Conservation (phyloP, 2,113 vertebrate species). For the Hyperopisus bebe region DNA sequence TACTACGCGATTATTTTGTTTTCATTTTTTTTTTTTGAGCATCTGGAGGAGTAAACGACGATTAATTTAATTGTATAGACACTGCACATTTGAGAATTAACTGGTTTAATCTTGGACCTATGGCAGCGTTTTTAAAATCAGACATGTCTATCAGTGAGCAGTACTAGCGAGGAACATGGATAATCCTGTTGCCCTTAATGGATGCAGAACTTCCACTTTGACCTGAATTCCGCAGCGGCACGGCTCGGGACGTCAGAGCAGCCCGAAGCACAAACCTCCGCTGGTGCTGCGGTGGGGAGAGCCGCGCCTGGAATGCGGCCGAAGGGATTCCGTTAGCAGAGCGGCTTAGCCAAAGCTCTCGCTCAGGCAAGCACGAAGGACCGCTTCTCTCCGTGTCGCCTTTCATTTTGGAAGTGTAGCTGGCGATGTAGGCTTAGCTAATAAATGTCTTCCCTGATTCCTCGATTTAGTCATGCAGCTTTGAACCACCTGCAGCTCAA, state of each 20-base stretch:
- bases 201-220: neutral
- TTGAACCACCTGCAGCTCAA: too few relatives aligned
- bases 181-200: neutral
- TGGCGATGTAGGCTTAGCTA: neutral
- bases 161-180: neutral
- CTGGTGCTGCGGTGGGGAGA: too few relatives aligned
- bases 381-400: neutral
- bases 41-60: neutral
- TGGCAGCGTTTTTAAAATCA: neutral
- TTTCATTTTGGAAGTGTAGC: neutral
- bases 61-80: neutral
- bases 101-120: neutral
- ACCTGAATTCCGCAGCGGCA: neutral
- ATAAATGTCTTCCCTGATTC: neutral
- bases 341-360: neutral
- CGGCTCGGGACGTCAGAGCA: neutral
- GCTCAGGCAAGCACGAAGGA: neutral
- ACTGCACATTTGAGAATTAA: neutral
- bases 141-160: neutral
- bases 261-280: too few relatives aligned
- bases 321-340: neutral
- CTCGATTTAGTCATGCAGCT: neutral
- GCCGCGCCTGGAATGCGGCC: too few relatives aligned
- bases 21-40: neutral
- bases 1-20: neutral